Base-by-base conservation (phyloP, 2,888 invertebrate species). In the Copidosoma aretas region DNA sequence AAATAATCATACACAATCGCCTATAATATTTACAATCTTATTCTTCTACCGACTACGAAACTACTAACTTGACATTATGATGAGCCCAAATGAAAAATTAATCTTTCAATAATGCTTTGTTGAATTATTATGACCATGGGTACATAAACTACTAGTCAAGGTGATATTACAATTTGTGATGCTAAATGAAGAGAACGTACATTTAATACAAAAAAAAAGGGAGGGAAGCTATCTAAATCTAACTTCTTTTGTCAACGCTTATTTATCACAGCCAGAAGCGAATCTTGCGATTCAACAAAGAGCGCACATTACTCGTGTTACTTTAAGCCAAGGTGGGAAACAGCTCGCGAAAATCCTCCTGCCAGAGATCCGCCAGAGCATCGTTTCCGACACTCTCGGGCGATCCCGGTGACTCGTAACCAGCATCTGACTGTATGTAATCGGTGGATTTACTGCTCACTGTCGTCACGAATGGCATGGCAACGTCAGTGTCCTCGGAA, bases 281-380 rank as follows among this genome's bases (percentile, higher is more conserved):
- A 63, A 68, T 59, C 61, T 24, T 10, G 24, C 22, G 22, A 49
- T 24, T 41, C 49, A 41, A 61, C 39, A 1, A 14, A 24, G 17
- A 14, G 54, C 17, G 8, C n/a, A 59, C 69, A 25, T 21, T 43
- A n/a, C 10, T 46, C 15, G 3, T 46, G 10, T 25, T 41, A 1
- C 19, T 66, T 85, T 86, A 92, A 64, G 90, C 87, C 78, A 93
- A 85, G 71, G 88, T 89, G 49, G 93, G 93, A 84, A 93, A 93
- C 75, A 93, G 84, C 84, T 93, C 92, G 71, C 91, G 89, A 77
- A 93, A 89, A 76, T 90, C 90, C 79, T 89, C 90, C 79, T 91
- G 90, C 91, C 91, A 92, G 77, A 90, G 86, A 79, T 91, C 91
- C 5, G 82, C 80, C 79, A 90, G 85, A 72, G 86, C 80, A 79